These are phyloP conservation scores for Tribolium castaneum DNA, from an alignment of 1,140 invertebrate genomes.

Conservation along the genomic window DNA sequence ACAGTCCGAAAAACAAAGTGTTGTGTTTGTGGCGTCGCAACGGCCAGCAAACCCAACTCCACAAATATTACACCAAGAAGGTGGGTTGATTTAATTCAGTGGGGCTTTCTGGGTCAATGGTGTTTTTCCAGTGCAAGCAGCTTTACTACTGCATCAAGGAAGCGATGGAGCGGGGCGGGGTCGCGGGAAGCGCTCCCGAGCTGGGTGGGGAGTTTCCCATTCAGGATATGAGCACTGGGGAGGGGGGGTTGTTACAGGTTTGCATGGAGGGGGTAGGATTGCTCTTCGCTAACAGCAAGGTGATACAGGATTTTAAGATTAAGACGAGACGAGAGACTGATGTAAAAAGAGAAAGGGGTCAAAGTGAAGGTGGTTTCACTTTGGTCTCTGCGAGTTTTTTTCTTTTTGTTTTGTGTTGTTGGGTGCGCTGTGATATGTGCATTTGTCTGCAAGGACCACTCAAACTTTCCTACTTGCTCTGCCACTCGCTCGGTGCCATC, in stretches of 20 bases:
- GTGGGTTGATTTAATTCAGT: constrained; percentile 67
- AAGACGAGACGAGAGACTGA: constrained; percentile 13
- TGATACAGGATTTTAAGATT: constrained; percentile 62
- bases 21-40: constrained; percentile 95
- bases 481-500: constrained; percentile 57
- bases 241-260: constrained; percentile 97
- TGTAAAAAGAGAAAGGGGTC: constrained; percentile 32
- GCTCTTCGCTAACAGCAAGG: constrained; percentile 99
- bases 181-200: constrained; percentile 83
- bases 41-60: constrained; percentile 91
- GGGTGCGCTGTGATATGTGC: constrained; percentile 63
- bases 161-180: constrained; percentile 96
- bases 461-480: constrained; percentile 73
- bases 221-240: constrained; percentile 94
- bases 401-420: constrained; percentile 55
- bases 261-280: constrained; percentile 99
- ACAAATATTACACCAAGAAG: constrained; percentile 99
- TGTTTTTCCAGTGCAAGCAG: constrained; percentile 89
- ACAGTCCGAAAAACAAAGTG: constrained; percentile 97
- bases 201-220: constrained; percentile 99
- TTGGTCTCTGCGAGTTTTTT: constrained; percentile 38
- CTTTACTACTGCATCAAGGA: constrained; percentile 99
- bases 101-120: not conserved
- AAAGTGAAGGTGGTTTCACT: constrained; percentile 34
- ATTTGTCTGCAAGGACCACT: constrained; percentile 76